Evolutionary conservation across 2,888 invertebrate genomes (phyloP).

Genomic region (Malthinus seriepunctatus): DNA sequence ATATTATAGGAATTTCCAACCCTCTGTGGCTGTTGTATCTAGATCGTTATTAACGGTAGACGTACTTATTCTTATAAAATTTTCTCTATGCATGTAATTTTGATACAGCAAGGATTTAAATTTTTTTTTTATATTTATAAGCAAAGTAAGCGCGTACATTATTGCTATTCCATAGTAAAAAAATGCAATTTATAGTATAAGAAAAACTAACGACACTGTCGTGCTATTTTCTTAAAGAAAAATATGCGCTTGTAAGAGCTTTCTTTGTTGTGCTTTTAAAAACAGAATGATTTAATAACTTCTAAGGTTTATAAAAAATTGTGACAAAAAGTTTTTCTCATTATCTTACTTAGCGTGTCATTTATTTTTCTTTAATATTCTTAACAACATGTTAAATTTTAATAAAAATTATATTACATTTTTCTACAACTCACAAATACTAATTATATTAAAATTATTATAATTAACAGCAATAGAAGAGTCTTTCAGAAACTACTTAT

Average conservation of each 20-base stretch:
- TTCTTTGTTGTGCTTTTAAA: conserved; percentile 3
- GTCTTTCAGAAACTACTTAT: too few species aligned
- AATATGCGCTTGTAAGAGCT: conserved; percentile 2
- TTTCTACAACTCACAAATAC: too few species aligned
- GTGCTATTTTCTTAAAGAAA: conserved; percentile 1
- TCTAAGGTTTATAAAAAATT: conserved; percentile 1
- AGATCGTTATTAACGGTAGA: too few species aligned
- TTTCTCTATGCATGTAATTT: too few species aligned
- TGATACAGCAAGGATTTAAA: too few species aligned
- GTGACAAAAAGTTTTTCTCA: conserved; percentile 3
- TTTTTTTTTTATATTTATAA: background rate
- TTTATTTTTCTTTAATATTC: background rate
- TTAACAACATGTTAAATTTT: too few species aligned
- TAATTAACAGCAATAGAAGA: too few species aligned
- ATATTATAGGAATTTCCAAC: too few species aligned
- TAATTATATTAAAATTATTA: too few species aligned
- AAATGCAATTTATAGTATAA: conserved; percentile 3
- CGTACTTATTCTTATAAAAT: too few species aligned
- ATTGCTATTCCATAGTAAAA: background rate
- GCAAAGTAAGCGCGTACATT: background rate
- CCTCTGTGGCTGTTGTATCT: too few species aligned
- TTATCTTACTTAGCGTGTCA: conserved; percentile 2
- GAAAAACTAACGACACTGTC: conserved; percentile 3
- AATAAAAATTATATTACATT: too few species aligned
- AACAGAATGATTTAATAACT: conserved; percentile 6